Evolutionary conservation across 2,797 vertebrate genomes (phyloP).

Genomic region (Triplophysa bombifrons): DNA sequence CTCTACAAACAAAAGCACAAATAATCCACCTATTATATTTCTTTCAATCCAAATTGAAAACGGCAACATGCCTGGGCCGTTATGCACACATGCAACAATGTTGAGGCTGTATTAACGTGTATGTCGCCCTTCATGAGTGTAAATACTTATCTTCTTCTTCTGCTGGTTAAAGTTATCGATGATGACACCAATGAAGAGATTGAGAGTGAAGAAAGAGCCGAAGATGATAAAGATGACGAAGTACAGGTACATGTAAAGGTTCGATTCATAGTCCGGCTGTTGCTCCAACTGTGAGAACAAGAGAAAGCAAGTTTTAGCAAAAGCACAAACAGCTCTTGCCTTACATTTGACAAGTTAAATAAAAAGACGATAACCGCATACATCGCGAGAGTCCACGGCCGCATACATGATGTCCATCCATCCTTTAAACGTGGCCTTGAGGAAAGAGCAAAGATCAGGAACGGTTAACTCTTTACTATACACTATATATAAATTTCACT

Average conservation of each 20-base stretch:
- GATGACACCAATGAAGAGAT: conserved; percentile 98
- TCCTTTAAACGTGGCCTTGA: conserved; percentile 82
- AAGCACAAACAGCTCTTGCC: too few relatives aligned
- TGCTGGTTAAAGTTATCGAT: conserved; percentile 99
- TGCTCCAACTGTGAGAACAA: conserved; percentile 80
- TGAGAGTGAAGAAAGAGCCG: conserved; percentile 98
- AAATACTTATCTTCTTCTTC: conserved; percentile 97
- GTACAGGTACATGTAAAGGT: conserved; percentile 97
- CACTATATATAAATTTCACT: too few relatives aligned
- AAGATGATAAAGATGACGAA: conserved; percentile 99
- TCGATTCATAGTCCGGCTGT: conserved; percentile 92
- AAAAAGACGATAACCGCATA: conserved; percentile 56
- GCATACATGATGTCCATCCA: conserved; percentile 87
- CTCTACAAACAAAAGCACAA: conserved; percentile 4
- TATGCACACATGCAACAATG: neutral
- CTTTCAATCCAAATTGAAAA: conserved; percentile 1
- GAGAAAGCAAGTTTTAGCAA: neutral
- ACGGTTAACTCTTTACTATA: too few relatives aligned
- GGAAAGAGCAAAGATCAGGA: neutral
- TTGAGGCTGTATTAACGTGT: neutral
- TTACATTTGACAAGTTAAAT: too few relatives aligned
- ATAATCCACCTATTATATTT: conserved; percentile 1
- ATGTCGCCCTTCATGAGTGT: neutral
- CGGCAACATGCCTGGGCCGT: neutral
- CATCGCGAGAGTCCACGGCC: conserved; percentile 79